Percentiles rank a stretch among this genome's conserved stretches.
These are phyloP conservation scores for Didymodactylos carnosus DNA, from an alignment of 2,888 invertebrate genomes.

Conservation along the genomic window DNA sequence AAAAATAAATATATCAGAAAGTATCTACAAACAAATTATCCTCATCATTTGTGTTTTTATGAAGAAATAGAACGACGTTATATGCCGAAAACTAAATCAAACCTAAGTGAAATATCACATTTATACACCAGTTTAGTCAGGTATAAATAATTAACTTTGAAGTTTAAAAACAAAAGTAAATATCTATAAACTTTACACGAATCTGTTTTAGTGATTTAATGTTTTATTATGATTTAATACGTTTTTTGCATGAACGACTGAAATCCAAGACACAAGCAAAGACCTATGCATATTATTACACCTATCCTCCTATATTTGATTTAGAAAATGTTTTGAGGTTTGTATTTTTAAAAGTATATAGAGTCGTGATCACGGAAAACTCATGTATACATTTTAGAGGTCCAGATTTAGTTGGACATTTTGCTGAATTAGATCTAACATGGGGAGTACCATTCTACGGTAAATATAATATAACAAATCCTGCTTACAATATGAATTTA, in stretches of 20 bases:
- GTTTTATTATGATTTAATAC: neutral
- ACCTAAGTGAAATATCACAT: neutral
- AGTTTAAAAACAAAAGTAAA: neutral
- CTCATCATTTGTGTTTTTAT: neutral
- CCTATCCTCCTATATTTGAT: neutral
- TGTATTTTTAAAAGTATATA: too few relatives aligned
- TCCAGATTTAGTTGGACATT: conserved; percentile 1
- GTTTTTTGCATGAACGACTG: neutral
- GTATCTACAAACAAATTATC: neutral
- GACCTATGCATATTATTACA: neutral
- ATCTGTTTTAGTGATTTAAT: neutral
- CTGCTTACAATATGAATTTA: neutral
- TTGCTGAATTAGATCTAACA: conserved; percentile 10
- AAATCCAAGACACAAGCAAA: neutral
- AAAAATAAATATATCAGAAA: neutral
- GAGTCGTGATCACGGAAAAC: too few relatives aligned
- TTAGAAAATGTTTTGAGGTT: neutral
- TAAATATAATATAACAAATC: neutral
- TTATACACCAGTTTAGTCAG: neutral
- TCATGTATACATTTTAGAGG: too few relatives aligned
- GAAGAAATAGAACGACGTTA: neutral
- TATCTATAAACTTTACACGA: neutral
- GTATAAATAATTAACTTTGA: neutral
- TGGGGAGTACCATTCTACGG: conserved; percentile 7
- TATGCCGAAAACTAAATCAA: neutral